Evolutionary conservation across 2,797 vertebrate genomes (phyloP).

Genomic region (Pangasius sanitwongsei): DNA sequence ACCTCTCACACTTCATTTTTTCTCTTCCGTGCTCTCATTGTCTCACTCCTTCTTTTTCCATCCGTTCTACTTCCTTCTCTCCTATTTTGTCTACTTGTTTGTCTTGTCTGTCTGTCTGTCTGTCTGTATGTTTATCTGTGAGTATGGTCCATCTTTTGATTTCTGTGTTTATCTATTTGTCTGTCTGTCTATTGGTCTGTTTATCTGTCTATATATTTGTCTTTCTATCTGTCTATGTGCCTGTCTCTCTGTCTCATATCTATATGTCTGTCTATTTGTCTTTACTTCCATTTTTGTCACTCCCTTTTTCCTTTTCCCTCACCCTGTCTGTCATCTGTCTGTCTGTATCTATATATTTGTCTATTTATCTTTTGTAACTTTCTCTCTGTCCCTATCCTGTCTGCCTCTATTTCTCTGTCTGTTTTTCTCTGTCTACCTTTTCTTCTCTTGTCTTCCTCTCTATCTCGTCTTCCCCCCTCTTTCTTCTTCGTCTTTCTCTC

Average conservation of each 20-base stretch:
- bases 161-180: not conserved
- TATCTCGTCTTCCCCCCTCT: not conserved
- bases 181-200: not conserved
- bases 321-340: not conserved
- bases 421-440: not conserved
- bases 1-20: not conserved
- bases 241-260: no score
- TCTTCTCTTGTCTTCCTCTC: not conserved
- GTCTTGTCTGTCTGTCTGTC: not conserved
- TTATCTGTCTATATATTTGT: not conserved
- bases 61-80: not conserved
- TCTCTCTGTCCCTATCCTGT: not conserved
- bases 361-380: not conserved
- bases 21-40: not conserved
- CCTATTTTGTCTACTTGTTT: not conserved
- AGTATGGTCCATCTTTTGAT: no score
- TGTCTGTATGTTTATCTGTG: not conserved
- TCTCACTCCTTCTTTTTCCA: not conserved
- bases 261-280: not conserved
- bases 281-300: not conserved
- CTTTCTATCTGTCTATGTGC: no score
- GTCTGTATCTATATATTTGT: not conserved
- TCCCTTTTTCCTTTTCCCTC: no score
- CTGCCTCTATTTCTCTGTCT: not conserved
- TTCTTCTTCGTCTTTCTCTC: no score